Conservation (phyloP, 2,113 vertebrate genomes). For the Butorides virescens region DNA sequence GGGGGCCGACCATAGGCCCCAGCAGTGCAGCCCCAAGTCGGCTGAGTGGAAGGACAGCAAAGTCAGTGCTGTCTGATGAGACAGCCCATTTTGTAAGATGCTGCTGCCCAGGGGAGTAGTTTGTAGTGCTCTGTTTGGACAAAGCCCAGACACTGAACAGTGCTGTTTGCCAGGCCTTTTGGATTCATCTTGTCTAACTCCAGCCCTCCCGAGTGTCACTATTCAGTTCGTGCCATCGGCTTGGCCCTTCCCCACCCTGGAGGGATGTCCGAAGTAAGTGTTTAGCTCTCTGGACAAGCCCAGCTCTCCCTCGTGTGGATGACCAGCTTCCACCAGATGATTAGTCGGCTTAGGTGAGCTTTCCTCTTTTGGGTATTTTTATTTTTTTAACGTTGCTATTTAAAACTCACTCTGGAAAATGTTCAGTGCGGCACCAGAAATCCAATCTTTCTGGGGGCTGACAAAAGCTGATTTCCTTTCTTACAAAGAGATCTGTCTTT, state of each 20-base stretch:
- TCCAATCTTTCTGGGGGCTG: background rate
- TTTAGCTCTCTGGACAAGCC: background rate
- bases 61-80: background rate
- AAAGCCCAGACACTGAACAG: background rate
- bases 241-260: background rate
- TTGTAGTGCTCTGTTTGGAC: background rate
- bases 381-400: background rate
- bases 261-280: background rate
- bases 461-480: background rate
- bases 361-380: background rate
- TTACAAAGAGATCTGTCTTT: background rate
- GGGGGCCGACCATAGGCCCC: background rate
- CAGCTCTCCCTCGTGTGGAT: background rate
- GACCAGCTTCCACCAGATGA: background rate
- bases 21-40: background rate
- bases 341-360: background rate
- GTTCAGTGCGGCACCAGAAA: background rate
- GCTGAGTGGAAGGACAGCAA: background rate
- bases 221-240: rapidly evolving
- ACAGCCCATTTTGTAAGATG: background rate
- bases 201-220: background rate
- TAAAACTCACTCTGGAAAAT: background rate
- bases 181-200: background rate
- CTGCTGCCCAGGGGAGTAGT: background rate
- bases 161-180: background rate